Evolutionary conservation across 2,888 invertebrate genomes (phyloP), one percentile per base, ranked within the genome.

Genomic region (Nasonovia ribisnigri): DNA sequence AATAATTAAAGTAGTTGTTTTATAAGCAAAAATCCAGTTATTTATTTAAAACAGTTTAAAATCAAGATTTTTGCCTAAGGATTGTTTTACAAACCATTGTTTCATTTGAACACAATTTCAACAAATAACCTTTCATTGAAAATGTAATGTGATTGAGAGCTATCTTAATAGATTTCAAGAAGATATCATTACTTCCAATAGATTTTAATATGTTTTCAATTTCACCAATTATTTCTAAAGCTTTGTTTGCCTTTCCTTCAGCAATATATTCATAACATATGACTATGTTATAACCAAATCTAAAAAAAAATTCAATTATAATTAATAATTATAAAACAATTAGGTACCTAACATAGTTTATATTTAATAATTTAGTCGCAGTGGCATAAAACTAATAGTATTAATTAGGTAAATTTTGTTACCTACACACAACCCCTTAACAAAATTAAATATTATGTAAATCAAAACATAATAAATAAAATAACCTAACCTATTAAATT

Each of bases 251-350:
- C 48, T 89, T 84, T 43, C 43, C 54, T 90, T 84, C 36, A 11
- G 13, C 1, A 84, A 89, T 84, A 57, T 93, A 90, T 89, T 93
- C 93, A 46, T 93, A 89, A 84, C 84, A 89, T 84, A 93, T 93
- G 36, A 93, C 93, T 36, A 89, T 43, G n/a, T 93, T 84, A 36
- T 93, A 89, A 46, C 43, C 84, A 46, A 84, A 89, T 67, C 93
- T 93, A 29, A 46, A 93, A 67, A 51, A 42, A 77, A 51, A 91
- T 6, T 6, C 77, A 91, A 57, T 67, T 67, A 4, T 5, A 67
- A 67, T 36, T n/a, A 67, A n/a, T 67, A 67, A 67, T 67, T n/a
- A n/a, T 67, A 26, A 36, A 36, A 36, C n/a, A n/a, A 20, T 36
- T 36, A n/a, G n/a, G n/a, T n/a, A n/a, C n/a, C n/a, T n/a, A 20